Conservation (phyloP, 1,140 invertebrate genomes). For the Brachionus sp. region DNA sequence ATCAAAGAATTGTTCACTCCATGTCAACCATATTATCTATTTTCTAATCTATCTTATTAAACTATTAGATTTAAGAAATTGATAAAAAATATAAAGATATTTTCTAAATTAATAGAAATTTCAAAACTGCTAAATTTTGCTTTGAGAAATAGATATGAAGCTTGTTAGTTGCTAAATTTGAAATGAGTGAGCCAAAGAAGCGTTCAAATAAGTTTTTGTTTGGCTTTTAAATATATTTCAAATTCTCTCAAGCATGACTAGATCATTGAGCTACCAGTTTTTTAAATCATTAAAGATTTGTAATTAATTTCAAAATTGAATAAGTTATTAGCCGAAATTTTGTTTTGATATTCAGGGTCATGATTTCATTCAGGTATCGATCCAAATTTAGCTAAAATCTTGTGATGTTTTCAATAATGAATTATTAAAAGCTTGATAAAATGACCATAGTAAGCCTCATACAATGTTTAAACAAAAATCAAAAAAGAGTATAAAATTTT, state of each 20-base stretch:
- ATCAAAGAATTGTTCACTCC: not conserved
- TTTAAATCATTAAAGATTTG: not conserved
- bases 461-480: no score
- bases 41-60: not conserved
- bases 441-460: no score
- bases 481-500: no score
- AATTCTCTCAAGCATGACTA: not conserved
- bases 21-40: not conserved
- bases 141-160: not conserved
- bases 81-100: not conserved
- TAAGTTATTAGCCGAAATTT: not conserved
- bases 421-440: no score
- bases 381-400: not conserved
- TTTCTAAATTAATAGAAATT: not conserved
- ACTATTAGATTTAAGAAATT: not conserved
- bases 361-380: not conserved
- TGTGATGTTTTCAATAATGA: no score
- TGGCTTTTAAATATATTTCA: not conserved
- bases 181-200: not conserved
- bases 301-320: not conserved
- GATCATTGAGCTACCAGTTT: not conserved
- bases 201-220: not conserved
- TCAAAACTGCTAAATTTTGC: not conserved
- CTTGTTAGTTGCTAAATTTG: not conserved
- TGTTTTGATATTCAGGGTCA: not conserved